Conservation (phyloP, 2,888 invertebrate genomes). For the Dynastes grantii region DNA sequence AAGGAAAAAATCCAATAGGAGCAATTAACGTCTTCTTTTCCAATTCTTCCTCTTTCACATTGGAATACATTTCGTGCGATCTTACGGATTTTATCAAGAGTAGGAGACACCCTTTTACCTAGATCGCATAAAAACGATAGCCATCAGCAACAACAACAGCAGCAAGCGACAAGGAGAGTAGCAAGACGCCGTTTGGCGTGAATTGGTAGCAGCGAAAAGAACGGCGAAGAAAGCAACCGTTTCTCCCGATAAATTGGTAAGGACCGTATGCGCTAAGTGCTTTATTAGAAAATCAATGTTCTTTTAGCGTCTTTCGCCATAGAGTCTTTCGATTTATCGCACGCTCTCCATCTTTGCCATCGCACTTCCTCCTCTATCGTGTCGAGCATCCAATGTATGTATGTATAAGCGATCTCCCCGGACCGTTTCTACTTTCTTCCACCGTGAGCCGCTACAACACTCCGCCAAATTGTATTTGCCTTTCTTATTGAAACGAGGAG, state of each 20-base stretch:
- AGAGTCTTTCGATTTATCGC: slow-evolving; percentile 39
- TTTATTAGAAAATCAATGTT: slow-evolving; percentile 55
- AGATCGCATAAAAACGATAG: not conserved
- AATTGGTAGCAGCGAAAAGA: not conserved
- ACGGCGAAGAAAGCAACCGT: not conserved
- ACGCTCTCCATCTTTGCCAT: slow-evolving; percentile 16
- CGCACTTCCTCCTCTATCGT: not conserved
- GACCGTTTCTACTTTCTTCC: not conserved
- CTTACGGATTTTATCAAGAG: not conserved
- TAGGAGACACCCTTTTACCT: not conserved
- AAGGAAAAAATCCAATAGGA: not conserved
- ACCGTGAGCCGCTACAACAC: slow-evolving; percentile 57
- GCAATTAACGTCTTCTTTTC: not conserved
- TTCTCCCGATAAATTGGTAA: slow-evolving; percentile 51
- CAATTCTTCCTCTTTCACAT: not conserved
- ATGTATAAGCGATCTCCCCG: not conserved
- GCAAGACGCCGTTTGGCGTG: too few species aligned
- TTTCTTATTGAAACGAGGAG: slow-evolving; percentile 64
- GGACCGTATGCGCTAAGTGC: slow-evolving; percentile 50
- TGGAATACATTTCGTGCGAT: not conserved
- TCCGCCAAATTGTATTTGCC: slow-evolving; percentile 69
- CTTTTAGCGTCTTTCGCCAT: slow-evolving; percentile 52
- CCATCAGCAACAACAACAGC: not conserved
- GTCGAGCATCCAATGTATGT: not conserved
- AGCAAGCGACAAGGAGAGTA: too few species aligned